Conservation (phyloP, 1,140 invertebrate species). For the Aricia agestis region DNA sequence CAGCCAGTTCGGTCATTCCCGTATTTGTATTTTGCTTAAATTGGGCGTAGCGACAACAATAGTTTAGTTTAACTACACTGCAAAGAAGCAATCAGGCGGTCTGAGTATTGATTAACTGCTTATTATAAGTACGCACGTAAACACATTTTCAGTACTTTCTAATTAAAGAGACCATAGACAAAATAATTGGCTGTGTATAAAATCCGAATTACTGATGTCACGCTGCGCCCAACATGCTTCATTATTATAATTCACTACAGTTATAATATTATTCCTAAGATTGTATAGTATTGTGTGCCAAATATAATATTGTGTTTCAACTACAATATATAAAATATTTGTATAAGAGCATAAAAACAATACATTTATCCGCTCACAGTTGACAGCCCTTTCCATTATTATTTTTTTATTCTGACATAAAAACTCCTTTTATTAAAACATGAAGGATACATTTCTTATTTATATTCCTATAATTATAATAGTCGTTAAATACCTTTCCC, state of each 20-base stretch:
- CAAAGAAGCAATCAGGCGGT: too few relatives aligned
- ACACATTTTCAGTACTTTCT: too few relatives aligned
- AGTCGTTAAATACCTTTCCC: too few relatives aligned
- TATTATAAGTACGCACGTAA: too few relatives aligned
- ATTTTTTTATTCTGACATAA: not conserved
- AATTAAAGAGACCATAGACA: too few relatives aligned
- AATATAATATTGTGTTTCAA: conserved; percentile 1
- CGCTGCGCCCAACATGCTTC: not conserved
- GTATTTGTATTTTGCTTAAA: not conserved
- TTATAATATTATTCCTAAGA: not conserved
- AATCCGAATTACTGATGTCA: not conserved
- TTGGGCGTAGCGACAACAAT: not conserved
- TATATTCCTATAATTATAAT: too few relatives aligned
- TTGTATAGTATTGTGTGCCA: conserved; percentile 6
- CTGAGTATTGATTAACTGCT: too few relatives aligned
- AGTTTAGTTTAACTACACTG: not conserved
- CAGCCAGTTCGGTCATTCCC: not conserved
- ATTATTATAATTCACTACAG: not conserved
- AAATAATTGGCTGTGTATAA: too few relatives aligned
- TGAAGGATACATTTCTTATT: not conserved
- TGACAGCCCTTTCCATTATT: not conserved
- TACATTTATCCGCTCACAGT: not conserved
- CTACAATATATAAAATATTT: not conserved
- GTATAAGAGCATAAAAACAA: not conserved
- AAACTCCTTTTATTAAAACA: not conserved